Conservation (phyloP, 2,888 invertebrate species). For the Melipona beecheii region DNA sequence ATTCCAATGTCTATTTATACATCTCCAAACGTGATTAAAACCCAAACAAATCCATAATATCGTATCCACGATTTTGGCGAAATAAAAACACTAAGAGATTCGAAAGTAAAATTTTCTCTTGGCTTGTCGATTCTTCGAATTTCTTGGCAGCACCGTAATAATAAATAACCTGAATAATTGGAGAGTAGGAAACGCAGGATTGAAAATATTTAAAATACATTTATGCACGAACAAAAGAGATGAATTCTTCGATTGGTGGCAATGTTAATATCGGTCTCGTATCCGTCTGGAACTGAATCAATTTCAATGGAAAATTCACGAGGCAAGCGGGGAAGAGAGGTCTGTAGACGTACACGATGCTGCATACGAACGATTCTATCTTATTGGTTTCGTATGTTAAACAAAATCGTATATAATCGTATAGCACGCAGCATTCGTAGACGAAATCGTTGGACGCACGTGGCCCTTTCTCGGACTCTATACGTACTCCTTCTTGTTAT, state of each 20-base stretch:
- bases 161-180: not conserved
- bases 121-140: not conserved
- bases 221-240: not conserved
- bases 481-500: slow-evolving; percentile 44
- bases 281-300: slow-evolving; percentile 6
- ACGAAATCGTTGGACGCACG: slow-evolving; percentile 77
- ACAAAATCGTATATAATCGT: slow-evolving; percentile 78
- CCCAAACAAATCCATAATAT: too few species aligned
- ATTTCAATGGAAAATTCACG: slow-evolving; percentile 28
- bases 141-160: not conserved
- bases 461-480: slow-evolving; percentile 57
- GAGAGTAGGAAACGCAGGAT: not conserved
- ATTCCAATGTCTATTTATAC: too few species aligned
- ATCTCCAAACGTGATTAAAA: too few species aligned
- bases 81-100: not conserved
- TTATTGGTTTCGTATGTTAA: slow-evolving; percentile 77
- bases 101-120: not conserved
- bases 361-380: slow-evolving; percentile 15
- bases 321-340: slow-evolving; percentile 17
- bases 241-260: not conserved
- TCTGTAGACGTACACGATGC: not conserved
- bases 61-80: too few species aligned
- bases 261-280: not conserved
- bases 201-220: slow-evolving; percentile 8
- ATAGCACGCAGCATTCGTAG: slow-evolving; percentile 69